These are phyloP conservation scores for Panagrolaimus sp. DNA, from an alignment of 1,140 invertebrate genomes.

Conservation along the genomic window DNA sequence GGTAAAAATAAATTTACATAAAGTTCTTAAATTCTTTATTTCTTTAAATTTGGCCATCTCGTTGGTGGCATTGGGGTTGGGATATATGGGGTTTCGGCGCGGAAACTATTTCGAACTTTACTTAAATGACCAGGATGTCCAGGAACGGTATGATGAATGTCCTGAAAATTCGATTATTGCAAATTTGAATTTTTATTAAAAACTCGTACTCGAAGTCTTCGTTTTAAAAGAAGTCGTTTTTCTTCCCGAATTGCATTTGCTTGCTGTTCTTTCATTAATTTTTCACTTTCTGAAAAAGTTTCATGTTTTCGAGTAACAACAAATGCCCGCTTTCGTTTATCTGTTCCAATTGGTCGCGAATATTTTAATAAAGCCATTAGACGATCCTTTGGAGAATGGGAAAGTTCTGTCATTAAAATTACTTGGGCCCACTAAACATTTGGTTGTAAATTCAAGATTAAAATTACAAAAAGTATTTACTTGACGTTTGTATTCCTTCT, in stretches of 20 bases:
- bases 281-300: constrained; percentile 38
- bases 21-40: not conserved
- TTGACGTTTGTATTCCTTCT: constrained; percentile 96
- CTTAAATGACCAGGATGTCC: not conserved
- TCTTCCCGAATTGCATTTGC: constrained; percentile 35
- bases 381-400: constrained; percentile 78
- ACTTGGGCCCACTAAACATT: constrained; percentile 85
- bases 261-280: constrained; percentile 39
- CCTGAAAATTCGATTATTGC: not conserved
- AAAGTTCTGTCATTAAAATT: constrained; percentile 89
- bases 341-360: constrained; percentile 89
- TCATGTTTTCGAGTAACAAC: constrained; percentile 66
- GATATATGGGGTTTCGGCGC: not conserved
- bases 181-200: not conserved
- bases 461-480: constrained; percentile 59
- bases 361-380: constrained; percentile 79
- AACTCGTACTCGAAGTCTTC: constrained; percentile 30
- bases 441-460: not conserved
- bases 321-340: constrained; percentile 70
- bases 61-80: constrained; percentile 10
- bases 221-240: constrained; percentile 45
- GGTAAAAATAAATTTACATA: not conserved
- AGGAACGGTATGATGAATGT: constrained; percentile 5
- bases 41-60: constrained; percentile 1
- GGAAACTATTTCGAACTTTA: constrained; percentile 1